Percentiles rank a stretch among this genome's conserved stretches.
These are phyloP conservation scores for Megaustenia siamemsis DNA, from an alignment of 2,888 invertebrate species.

Conservation along the genomic window DNA sequence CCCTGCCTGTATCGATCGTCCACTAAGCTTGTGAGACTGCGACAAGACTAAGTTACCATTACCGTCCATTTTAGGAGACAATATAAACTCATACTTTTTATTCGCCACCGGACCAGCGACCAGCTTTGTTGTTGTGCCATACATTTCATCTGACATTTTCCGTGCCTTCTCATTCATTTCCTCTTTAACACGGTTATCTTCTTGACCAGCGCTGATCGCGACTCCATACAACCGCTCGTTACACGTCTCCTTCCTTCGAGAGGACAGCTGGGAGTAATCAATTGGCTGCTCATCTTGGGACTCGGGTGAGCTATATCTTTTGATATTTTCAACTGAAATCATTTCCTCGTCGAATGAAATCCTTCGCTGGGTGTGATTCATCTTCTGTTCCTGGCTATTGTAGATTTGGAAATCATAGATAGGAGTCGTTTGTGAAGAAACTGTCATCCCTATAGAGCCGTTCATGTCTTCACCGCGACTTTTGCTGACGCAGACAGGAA, in stretches of 20 bases:
- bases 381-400: slow-evolving; percentile 3
- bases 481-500: background rate
- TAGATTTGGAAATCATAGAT: slow-evolving; percentile 7
- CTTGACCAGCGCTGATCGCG: background rate
- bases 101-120: background rate
- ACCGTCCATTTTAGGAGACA: slow-evolving; percentile 43
- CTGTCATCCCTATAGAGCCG: background rate
- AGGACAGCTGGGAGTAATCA: slow-evolving; percentile 44
- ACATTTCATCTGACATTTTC: background rate
- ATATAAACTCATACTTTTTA: slow-evolving; percentile 40
- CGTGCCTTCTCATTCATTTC: background rate
- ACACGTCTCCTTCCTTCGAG: slow-evolving; percentile 16
- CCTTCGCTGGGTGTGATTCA: slow-evolving; percentile 7
- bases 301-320: background rate
- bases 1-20: background rate
- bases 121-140: background rate
- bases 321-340: background rate
- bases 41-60: slow-evolving; percentile 34
- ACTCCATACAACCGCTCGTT: background rate
- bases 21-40: background rate
- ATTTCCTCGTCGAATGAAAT: slow-evolving; percentile 20
- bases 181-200: background rate
- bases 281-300: slow-evolving; percentile 29
- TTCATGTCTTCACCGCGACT: background rate
- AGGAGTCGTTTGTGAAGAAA: slow-evolving; percentile 9